Evolutionary conservation across 2,113 vertebrate species (phyloP).

Genomic region (Terrapene triunguis): DNA sequence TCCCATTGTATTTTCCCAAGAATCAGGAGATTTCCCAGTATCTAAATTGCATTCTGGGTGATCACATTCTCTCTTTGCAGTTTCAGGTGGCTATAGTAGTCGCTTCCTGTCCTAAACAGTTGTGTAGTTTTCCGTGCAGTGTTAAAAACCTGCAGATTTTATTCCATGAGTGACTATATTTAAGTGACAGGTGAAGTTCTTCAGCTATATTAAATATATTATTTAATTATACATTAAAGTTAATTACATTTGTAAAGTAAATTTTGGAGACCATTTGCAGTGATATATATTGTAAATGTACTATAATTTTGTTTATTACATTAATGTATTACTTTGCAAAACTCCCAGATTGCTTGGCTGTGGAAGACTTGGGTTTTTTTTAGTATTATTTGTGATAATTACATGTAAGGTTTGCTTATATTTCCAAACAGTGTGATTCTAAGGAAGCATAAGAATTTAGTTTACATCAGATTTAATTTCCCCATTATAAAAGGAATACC

Average conservation of each 20-base stretch:
- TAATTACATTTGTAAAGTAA: background rate
- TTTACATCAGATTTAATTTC: slow-evolving; percentile 4
- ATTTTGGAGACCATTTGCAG: background rate
- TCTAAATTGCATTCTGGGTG: background rate
- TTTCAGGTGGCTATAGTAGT: background rate
- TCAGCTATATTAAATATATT: background rate
- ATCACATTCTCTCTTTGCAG: background rate
- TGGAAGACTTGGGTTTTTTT: background rate
- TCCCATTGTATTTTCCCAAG: background rate
- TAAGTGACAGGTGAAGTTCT: background rate
- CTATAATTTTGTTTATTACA: background rate
- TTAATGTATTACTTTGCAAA: background rate
- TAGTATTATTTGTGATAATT: background rate
- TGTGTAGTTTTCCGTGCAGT: background rate
- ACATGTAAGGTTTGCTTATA: background rate
- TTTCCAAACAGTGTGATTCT: slow-evolving; percentile 3
- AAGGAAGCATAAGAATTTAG: background rate
- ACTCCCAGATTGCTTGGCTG: background rate
- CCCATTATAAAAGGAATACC: slow-evolving; percentile 15
- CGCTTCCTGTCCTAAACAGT: background rate
- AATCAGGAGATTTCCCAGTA: background rate
- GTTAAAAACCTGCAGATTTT: background rate
- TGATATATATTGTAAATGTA: background rate
- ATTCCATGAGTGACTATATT: background rate
- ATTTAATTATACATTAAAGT: background rate